These are phyloP conservation scores for Rana temporaria DNA, from an alignment of 2,113 vertebrate species.

Conservation along the genomic window DNA sequence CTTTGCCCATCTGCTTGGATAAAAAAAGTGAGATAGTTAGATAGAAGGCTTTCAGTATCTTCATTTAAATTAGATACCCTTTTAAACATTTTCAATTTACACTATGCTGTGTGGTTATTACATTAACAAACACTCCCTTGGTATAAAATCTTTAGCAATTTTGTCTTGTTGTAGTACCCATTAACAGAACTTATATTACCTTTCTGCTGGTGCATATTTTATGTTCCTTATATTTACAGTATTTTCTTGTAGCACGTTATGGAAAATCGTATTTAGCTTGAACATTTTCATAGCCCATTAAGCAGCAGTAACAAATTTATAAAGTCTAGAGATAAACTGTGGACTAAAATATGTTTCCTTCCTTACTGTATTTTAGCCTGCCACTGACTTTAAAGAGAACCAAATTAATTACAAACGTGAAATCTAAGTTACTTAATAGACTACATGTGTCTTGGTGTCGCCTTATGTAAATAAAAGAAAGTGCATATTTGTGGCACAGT, in stretches of 20 bases:
- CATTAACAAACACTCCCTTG: background rate
- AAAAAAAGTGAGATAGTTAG: too few species aligned
- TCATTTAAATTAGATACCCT: background rate
- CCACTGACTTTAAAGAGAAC: constrained; percentile 22
- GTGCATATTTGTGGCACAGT: constrained; percentile 9
- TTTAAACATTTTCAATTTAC: background rate
- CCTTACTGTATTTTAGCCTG: constrained; percentile 13
- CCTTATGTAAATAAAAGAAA: constrained; percentile 34
- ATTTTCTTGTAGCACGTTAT: constrained; percentile 24
- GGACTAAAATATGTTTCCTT: constrained; percentile 22
- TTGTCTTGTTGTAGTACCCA: constrained; percentile 9
- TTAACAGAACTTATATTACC: constrained; percentile 37
- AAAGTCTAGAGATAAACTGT: constrained; percentile 40
- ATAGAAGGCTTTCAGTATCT: too few species aligned
- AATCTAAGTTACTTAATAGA: constrained; percentile 24
- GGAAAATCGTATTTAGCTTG: constrained; percentile 28
- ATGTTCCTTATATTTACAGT: constrained; percentile 32
- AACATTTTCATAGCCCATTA: constrained; percentile 40
- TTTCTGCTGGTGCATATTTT: constrained; percentile 22
- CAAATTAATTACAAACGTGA: constrained; percentile 32
- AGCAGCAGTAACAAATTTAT: constrained; percentile 33
- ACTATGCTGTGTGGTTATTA: background rate
- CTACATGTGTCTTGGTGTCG: constrained; percentile 26
- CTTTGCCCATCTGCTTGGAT: too few species aligned
- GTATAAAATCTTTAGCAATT: background rate